Evolutionary conservation across 2,113 vertebrate species (phyloP).

Genomic region (Rhinoderma darwinii): DNA sequence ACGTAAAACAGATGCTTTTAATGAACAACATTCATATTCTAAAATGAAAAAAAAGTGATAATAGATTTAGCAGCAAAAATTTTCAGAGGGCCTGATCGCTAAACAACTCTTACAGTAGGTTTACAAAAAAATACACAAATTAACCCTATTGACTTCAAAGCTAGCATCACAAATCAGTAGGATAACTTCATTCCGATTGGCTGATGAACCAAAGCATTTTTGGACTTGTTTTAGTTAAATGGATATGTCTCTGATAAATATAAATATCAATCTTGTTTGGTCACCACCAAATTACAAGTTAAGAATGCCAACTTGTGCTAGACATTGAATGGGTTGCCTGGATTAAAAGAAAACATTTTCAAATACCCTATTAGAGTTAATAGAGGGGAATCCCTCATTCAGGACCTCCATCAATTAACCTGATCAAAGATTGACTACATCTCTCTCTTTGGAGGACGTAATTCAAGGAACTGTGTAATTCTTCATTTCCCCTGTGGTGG

Average conservation of each 20-base stretch:
- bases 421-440: too few relatives aligned
- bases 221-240: background rate
- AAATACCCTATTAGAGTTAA: too few relatives aligned
- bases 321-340: too few relatives aligned
- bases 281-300: background rate
- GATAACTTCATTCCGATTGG: background rate
- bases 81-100: background rate
- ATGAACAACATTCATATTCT: background rate
- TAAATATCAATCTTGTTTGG: background rate
- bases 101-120: background rate
- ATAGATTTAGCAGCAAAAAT: background rate
- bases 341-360: too few relatives aligned
- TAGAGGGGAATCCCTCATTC: too few relatives aligned
- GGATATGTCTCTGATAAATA: background rate
- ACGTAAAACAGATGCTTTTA: background rate
- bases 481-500: too few relatives aligned
- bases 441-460: too few relatives aligned
- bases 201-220: background rate
- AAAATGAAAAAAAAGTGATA: background rate
- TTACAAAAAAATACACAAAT: background rate
- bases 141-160: background rate
- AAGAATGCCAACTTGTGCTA: too few relatives aligned
- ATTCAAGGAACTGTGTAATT: too few relatives aligned
- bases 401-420: too few relatives aligned
- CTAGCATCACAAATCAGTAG: background rate